Evolutionary conservation across 2,888 invertebrate species (phyloP), one percentile per base, ranked within the genome.

Genomic region (Ectemnius lituratus): DNA sequence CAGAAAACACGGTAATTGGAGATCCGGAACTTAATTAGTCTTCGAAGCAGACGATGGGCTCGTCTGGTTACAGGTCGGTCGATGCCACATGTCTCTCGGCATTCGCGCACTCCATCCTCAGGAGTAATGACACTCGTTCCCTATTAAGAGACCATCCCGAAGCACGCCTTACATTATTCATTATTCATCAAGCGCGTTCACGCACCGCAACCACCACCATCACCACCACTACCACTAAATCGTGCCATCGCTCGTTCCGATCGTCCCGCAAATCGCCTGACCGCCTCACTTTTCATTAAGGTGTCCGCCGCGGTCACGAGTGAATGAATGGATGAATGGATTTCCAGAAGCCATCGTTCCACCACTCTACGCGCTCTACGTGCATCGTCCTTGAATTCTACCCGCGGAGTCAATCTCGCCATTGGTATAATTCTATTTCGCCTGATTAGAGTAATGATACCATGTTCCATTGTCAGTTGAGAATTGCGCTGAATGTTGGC

Each of bases 91-190:
- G 47, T 23, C 18, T 61, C 52, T 71, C 58, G 67, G 13, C 61
- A 20, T 61, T 72, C 18, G 58, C 57, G 52, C 73, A 73, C 69
- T 73, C 64, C 37, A 52, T 69, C 65, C 16, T n/a, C 45, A 46
- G 28, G 52, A 73, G 67, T 74, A 73, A 79, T 74, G 64, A 60
- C 57, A 68, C 60, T 79, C 59, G 81, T 75, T 83, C 72, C 37
- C 73, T 79, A 78, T 81, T 78, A 83, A 81, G 45, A 62, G 67
- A 52, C 68, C 57, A 75, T 81, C 71, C 57, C 20, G 46, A 67
- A 63, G 65, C 75, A 57, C 69, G 80, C 59, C 70, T 83, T 83
- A 81, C 78, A 77, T 83, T 83, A 83, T 83, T 83, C 83, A 83
- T 83, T 75, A 59, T 83, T 83, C 83, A 83, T 83, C 76, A 59